These are phyloP conservation scores for Sitta carolinensis DNA, from an alignment of 2,797 vertebrate genomes.

Conservation along the genomic window DNA sequence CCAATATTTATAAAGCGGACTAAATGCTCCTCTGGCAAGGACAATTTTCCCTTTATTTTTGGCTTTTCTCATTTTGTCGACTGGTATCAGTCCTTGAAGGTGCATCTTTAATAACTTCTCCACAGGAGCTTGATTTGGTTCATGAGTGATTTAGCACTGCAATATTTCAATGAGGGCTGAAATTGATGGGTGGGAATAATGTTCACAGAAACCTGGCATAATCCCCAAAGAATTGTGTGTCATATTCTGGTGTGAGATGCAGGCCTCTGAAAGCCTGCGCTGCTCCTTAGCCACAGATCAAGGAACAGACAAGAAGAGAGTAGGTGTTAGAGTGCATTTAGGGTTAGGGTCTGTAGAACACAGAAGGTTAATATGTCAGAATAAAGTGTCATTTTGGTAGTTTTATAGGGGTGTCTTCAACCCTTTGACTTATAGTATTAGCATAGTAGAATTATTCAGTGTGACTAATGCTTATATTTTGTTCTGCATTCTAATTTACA, in stretches of 20 bases:
- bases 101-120: background rate
- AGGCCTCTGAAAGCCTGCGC: background rate
- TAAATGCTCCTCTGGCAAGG: background rate
- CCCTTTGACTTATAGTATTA: background rate
- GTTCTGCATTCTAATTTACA: background rate
- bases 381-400: background rate
- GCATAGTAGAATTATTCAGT: background rate
- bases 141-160: background rate
- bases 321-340: background rate
- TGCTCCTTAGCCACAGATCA: background rate
- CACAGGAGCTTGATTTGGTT: rapidly evolving
- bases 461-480: background rate
- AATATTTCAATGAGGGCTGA: background rate
- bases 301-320: background rate
- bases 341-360: background rate
- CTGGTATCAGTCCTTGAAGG: background rate
- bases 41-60: background rate
- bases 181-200: background rate
- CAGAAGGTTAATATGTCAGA: background rate
- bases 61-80: background rate
- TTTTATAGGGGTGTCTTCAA: background rate
- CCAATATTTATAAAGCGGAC: background rate
- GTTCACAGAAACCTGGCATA: background rate
- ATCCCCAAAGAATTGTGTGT: background rate
- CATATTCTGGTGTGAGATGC: background rate